Conservation (phyloP, 2,113 vertebrate genomes). For the Globicephala melas region DNA sequence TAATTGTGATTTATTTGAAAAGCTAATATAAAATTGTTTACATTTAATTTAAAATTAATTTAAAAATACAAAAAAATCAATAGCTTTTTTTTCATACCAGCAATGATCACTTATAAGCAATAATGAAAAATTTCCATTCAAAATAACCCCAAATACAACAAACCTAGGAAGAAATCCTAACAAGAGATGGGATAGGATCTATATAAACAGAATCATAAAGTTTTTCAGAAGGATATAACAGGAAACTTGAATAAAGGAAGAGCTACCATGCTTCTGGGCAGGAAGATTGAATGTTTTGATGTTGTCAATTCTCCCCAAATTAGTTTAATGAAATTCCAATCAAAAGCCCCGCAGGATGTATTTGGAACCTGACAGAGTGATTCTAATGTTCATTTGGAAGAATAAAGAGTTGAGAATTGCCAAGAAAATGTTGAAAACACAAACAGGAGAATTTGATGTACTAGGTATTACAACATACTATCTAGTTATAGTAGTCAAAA, state of each 20-base stretch:
- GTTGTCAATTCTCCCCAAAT: background rate
- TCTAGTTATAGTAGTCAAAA: background rate
- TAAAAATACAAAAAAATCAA: slow-evolving; percentile 13
- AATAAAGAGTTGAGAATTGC: background rate
- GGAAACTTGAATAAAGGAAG: background rate
- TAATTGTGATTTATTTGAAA: background rate
- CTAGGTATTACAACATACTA: background rate
- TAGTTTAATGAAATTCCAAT: slow-evolving; percentile 22
- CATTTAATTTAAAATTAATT: slow-evolving; percentile 20
- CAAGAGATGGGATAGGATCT: background rate
- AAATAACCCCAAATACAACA: background rate
- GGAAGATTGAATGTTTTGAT: background rate
- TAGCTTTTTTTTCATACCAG: background rate
- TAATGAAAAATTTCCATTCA: background rate
- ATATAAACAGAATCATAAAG: background rate
- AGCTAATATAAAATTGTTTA: background rate
- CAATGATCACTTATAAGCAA: background rate
- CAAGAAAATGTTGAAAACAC: background rate
- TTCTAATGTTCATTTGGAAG: background rate
- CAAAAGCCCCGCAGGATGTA: background rate
- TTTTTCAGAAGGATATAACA: background rate
- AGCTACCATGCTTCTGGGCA: background rate
- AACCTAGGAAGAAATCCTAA: background rate
- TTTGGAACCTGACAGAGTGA: background rate
- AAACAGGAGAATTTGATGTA: background rate